Evolutionary conservation across 30 jellyfish, hydroid and myxozoan species (phyloP).

Genomic region (Turritopsis dohrnii): DNA sequence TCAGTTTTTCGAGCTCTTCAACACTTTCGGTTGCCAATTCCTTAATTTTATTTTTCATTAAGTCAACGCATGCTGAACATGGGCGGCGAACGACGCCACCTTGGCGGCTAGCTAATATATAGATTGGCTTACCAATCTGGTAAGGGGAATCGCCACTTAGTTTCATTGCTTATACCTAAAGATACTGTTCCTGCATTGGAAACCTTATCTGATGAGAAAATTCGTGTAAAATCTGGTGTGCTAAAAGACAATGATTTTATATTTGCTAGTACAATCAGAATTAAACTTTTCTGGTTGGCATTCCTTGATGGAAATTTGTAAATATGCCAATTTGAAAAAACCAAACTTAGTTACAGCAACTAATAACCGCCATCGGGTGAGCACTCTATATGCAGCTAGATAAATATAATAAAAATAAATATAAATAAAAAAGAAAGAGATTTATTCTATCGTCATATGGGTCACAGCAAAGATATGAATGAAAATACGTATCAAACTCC

Average conservation of each 20-base stretch:
- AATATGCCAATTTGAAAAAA: not conserved
- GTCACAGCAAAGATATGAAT: not conserved
- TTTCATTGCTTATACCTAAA: not conserved
- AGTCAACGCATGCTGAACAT: no score
- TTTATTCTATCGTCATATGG: not conserved
- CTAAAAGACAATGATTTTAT: not conserved
- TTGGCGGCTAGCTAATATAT: no score
- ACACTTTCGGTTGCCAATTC: no score
- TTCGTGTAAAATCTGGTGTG: not conserved
- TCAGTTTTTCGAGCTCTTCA: no score
- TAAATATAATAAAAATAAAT: no score
- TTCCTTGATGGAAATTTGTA: not conserved
- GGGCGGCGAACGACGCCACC: no score
- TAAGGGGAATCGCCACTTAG: constrained; percentile 6
- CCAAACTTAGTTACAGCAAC: constrained; percentile 7
- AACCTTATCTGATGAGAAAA: not conserved
- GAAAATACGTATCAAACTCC: not conserved
- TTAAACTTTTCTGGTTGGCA: constrained; percentile 4
- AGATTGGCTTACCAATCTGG: constrained; percentile 9
- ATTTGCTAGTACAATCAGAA: constrained; percentile 14
- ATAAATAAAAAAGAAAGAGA: not conserved
- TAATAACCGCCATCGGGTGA: constrained; percentile 11
- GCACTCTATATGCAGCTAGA: constrained; percentile 1
- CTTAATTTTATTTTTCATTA: no score
- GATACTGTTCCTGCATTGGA: not conserved